Percentiles rank a stretch among this genome's conserved stretches.
phyloP scores from a whole-genome alignment of 2,797 vertebrate species.

The Darevskia nairensis region DNA sequence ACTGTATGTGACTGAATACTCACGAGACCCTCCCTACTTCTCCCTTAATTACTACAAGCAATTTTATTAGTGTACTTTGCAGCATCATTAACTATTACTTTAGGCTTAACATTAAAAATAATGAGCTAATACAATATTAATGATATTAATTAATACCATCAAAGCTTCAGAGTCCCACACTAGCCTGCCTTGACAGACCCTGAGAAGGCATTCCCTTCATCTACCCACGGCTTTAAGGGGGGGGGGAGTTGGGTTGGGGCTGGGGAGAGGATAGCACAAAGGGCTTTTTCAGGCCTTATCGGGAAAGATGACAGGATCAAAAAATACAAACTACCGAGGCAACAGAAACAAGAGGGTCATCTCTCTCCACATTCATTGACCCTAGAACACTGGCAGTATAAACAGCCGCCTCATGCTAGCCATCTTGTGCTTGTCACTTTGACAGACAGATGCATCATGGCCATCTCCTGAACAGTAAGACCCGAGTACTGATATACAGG shows the following conservation, averaged over 20 bases:
- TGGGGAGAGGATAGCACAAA: slow-evolving; percentile 18
- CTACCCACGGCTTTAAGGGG: not conserved
- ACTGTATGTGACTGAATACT: slow-evolving; percentile 57
- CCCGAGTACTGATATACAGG: not conserved
- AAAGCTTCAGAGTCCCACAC: slow-evolving; percentile 59
- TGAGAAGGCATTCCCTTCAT: slow-evolving; percentile 10
- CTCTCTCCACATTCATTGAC: not conserved
- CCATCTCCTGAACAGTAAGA: not conserved
- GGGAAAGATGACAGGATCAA: not conserved
- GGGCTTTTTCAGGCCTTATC: slow-evolving; percentile 9
- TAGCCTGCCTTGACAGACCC: slow-evolving; percentile 51
- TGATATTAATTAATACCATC: slow-evolving; percentile 67
- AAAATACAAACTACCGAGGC: not conserved
- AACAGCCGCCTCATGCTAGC: not conserved
- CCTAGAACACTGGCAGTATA: slow-evolving; percentile 21
- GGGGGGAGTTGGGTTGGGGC: not conserved
- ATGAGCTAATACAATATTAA: slow-evolving; percentile 75
- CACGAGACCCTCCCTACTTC: slow-evolving; percentile 61
- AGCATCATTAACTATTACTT: slow-evolving; percentile 79
- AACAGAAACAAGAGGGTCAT: not conserved
- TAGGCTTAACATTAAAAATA: slow-evolving; percentile 77
- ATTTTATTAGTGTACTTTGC: slow-evolving; percentile 81
- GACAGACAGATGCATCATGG: not conserved
- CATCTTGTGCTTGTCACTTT: not conserved
- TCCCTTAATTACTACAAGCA: slow-evolving; percentile 76